These are phyloP conservation scores for Euzetes globulus DNA, from an alignment of 2,888 invertebrate species.

Conservation along the genomic window DNA sequence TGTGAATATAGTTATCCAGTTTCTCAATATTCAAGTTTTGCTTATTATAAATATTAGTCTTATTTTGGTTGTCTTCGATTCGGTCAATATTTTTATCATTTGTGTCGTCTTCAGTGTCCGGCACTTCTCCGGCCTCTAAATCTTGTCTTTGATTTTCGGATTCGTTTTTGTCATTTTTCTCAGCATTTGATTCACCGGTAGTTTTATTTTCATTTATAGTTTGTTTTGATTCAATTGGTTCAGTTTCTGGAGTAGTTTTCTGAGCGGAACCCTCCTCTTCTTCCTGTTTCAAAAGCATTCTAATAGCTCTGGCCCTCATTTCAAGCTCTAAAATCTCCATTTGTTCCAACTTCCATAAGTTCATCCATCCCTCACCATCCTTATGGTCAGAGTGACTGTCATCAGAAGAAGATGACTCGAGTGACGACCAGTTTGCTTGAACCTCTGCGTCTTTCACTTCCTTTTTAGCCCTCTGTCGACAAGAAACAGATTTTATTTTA, in stretches of 20 bases:
- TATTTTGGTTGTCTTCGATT: too few species aligned
- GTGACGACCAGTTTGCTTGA: not conserved
- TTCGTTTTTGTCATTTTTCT: too few species aligned
- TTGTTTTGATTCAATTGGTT: too few species aligned
- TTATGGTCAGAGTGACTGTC: not conserved
- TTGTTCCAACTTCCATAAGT: conserved; percentile 47
- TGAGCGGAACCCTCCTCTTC: conserved; percentile 20
- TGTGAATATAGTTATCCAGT: not conserved
- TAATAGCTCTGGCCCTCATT: conserved; percentile 56
- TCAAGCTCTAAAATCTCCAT: conserved; percentile 55
- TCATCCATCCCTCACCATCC: conserved; percentile 29
- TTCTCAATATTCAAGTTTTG: not conserved
- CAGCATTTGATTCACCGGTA: too few species aligned
- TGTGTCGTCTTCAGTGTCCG: too few species aligned
- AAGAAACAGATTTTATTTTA: not conserved
- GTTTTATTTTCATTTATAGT: too few species aligned
- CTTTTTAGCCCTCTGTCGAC: not conserved
- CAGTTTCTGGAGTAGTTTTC: not conserved
- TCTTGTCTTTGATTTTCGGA: too few species aligned
- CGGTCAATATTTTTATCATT: too few species aligned
- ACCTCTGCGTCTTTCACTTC: not conserved
- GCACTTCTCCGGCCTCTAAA: too few species aligned
- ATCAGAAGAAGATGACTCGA: conserved; percentile 10
- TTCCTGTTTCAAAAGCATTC: conserved; percentile 49
- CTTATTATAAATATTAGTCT: too few species aligned